These are phyloP conservation scores for Prostheceraeus crozeri DNA, from an alignment of 2,888 invertebrate species.

Conservation along the genomic window DNA sequence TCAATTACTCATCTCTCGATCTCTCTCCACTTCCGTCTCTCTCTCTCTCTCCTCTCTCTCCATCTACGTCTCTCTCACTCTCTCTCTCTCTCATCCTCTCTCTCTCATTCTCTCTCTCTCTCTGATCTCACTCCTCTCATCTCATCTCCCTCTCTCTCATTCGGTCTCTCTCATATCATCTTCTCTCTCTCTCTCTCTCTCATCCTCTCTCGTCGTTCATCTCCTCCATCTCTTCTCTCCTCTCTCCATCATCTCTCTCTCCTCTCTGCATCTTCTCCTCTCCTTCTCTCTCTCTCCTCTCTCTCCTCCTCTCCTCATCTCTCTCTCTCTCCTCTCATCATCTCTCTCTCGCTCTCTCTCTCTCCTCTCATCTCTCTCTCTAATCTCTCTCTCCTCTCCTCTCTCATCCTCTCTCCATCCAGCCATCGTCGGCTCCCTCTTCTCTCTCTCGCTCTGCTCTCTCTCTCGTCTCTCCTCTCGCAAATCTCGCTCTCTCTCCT, in stretches of 20 bases:
- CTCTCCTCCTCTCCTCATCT: too few species aligned
- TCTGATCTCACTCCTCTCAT: neutral
- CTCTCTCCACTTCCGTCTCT: too few species aligned
- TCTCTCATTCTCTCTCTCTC: slow-evolving; percentile 2
- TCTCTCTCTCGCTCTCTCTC: too few species aligned
- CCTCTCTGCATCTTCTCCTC: neutral
- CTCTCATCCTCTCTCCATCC: neutral
- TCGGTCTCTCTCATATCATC: neutral
- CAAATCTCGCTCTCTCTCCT: neutral
- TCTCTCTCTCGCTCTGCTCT: too few species aligned
- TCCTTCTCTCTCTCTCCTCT: slow-evolving; percentile 8
- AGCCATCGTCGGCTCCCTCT: too few species aligned
- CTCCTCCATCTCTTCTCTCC: slow-evolving; percentile 3
- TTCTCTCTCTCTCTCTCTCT: neutral
- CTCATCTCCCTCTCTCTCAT: neutral
- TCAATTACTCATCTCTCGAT: too few species aligned
- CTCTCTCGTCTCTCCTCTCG: neutral
- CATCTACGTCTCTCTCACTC: neutral
- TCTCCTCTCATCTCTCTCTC: too few species aligned
- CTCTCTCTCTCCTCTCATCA: too few species aligned
- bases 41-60: slow-evolving; percentile 1
- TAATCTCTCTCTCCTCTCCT: slow-evolving; percentile 2
- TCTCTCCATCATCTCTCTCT: slow-evolving; percentile 8
- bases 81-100: too few species aligned
- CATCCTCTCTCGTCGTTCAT: neutral